Base-by-base conservation (phyloP, 2,113 vertebrate genomes). In the Lamprotornis superbus region DNA sequence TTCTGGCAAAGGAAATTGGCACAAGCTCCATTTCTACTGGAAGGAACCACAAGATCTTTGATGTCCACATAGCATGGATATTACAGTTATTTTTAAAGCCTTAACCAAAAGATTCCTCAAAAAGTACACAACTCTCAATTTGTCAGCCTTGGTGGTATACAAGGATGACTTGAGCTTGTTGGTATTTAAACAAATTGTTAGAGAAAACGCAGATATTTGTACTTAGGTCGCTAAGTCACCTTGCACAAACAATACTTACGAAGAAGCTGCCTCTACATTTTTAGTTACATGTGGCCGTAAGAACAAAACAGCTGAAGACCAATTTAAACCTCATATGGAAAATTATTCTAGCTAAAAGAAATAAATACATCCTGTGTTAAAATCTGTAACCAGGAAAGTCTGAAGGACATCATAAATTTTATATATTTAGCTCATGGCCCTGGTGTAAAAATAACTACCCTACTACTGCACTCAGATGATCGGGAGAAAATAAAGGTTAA, bases 1-100 rank as follows among this genome's bases (percentile, higher is more conserved):
- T 93, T 96, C 73, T 95, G 94, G 92, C 85, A 94, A 92, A 97
- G 94, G 92, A 96, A 97, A 93, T 74, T 49, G 94, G 70, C 86
- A 47, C 85, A 78, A 92, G 55, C 53, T 74, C 67, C 49, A 52
- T 75, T 88, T 92, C 79, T 92, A 83, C 73, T 93, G 88, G 71
- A 95, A 97, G 90, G 79, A 93, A 83, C 90, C 79, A 86, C 27
- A 7, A 52, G 40, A 86, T 30, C 83, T 94, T 97, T 97, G 92
- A 96, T 95, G 90, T 93, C 40, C 35, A 52, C 67, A 78, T 15
- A 81, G 39, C 78, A 63, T 88, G 63, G 76, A 67, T 61, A 46
- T 86, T 46, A 90, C 56, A 75, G 81, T 59, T 95, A 88, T 88
- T 96, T 96, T 94, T 93, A 92, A 93, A 93, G 68, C 30, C 56